Conservation (phyloP, 2,797 vertebrate genomes). For the Chloroceryle amazona region DNA sequence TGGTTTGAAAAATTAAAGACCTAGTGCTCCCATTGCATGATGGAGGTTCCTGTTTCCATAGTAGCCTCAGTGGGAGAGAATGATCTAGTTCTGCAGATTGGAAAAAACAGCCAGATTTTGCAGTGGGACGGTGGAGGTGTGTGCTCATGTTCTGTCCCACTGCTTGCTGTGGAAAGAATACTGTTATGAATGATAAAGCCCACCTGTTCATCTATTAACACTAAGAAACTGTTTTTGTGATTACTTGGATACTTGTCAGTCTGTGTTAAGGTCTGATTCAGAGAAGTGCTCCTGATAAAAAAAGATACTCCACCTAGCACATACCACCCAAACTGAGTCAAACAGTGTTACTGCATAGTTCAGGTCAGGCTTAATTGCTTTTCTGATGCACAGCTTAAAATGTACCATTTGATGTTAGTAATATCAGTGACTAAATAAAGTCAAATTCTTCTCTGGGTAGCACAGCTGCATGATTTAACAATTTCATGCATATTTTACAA, state of each 20-base stretch:
- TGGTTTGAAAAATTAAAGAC: conserved; percentile 7
- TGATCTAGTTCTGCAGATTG: neutral
- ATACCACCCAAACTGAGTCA: too few species aligned
- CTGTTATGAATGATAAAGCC: neutral
- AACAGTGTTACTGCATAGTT: neutral
- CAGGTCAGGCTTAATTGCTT: neutral
- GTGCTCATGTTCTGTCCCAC: neutral
- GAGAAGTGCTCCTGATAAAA: neutral
- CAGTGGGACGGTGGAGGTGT: accelerated
- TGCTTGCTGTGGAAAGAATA: neutral
- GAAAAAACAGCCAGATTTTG: neutral
- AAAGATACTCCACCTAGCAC: neutral
- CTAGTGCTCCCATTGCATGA: neutral
- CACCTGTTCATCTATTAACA: accelerated
- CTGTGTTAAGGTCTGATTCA: neutral
- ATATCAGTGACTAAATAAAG: neutral
- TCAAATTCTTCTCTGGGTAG: neutral
- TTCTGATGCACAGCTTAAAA: neutral
- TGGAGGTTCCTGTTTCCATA: neutral
- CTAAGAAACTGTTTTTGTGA: neutral
- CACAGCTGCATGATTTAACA: neutral
- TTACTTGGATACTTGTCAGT: neutral
- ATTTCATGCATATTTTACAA: neutral
- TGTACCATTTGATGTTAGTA: neutral
- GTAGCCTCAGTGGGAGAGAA: neutral